Evolutionary conservation across 2,797 vertebrate species (phyloP).

Genomic region (Sebastes diaconus): DNA sequence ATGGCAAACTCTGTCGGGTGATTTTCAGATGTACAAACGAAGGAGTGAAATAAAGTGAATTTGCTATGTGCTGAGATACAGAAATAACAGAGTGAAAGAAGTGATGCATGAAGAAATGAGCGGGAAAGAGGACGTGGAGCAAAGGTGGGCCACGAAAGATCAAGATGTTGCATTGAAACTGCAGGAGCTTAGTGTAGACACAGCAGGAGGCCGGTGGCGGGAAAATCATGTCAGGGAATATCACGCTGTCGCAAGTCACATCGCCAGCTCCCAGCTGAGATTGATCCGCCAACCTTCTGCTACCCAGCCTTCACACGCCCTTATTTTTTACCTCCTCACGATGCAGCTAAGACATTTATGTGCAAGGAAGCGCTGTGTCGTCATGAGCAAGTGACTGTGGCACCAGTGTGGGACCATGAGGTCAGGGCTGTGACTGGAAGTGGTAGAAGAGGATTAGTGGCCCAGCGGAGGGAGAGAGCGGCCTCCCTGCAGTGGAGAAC

Average conservation of each 20-base stretch:
- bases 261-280: constrained; percentile 69
- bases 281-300: constrained; percentile 70
- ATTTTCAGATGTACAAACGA: constrained; percentile 29
- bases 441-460: constrained; percentile 69
- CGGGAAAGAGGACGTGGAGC: constrained; percentile 23
- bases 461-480: constrained; percentile 57
- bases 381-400: constrained; percentile 50
- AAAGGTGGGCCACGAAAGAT: constrained; percentile 59
- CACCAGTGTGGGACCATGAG: constrained; percentile 42
- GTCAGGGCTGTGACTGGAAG: constrained; percentile 63
- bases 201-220: constrained; percentile 50
- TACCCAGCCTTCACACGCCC: constrained; percentile 29
- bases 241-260: constrained; percentile 70
- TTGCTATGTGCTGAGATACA: constrained; percentile 5
- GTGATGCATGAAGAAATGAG: constrained; percentile 44
- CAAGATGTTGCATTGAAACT: constrained; percentile 43
- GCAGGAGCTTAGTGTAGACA: constrained; percentile 57
- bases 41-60: constrained; percentile 19
- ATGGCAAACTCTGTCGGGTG: constrained; percentile 39
- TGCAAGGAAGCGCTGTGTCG: constrained; percentile 28
- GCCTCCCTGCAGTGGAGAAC: constrained; percentile 61
- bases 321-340: constrained; percentile 12
- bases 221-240: constrained; percentile 66
- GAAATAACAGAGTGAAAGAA: constrained; percentile 22
- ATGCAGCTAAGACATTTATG: constrained; percentile 42